A percentile compares a stretch with the other conserved stretches of the same genome.
These are phyloP conservation scores for Thymelicus acteon DNA, from an alignment of 2,888 invertebrate genomes.

Conservation along the genomic window DNA sequence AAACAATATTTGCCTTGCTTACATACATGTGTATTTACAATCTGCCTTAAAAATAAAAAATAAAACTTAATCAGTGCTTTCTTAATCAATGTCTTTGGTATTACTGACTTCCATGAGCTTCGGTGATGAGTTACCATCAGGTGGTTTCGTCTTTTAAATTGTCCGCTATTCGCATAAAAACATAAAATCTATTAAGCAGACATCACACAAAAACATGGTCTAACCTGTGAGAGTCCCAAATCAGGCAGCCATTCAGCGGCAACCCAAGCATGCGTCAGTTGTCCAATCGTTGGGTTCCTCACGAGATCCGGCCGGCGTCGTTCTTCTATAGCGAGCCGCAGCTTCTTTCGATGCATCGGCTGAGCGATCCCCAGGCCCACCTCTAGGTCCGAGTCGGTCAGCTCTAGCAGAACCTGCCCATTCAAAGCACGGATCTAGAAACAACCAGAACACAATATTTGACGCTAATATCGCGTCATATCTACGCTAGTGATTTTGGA, in stretches of 20 bases:
- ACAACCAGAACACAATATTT: conserved; percentile 86
- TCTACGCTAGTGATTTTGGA: conserved; percentile 39
- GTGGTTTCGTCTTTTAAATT: too few species aligned
- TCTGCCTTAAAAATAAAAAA: too few species aligned
- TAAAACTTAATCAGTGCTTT: too few species aligned
- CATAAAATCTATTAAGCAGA: too few species aligned
- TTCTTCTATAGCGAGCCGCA: conserved; percentile 96
- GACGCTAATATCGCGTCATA: conserved; percentile 81
- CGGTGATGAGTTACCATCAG: too few species aligned
- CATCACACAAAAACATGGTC: neutral
- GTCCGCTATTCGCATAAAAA: too few species aligned
- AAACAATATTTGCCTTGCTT: too few species aligned
- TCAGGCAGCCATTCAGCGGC: conserved; percentile 97
- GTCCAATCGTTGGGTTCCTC: conserved; percentile 94
- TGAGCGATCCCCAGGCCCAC: conserved; percentile 95
- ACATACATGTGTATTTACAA: too few species aligned
- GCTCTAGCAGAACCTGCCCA: conserved; percentile 94
- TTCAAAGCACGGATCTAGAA: conserved; percentile 88
- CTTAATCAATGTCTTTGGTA: too few species aligned
- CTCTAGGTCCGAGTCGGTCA: conserved; percentile 96
- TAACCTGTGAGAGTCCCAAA: conserved; percentile 92
- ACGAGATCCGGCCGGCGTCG: conserved; percentile 94
- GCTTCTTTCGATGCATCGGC: conserved; percentile 96
- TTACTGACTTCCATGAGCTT: too few species aligned
- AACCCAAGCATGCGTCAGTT: conserved; percentile 96